Evolutionary conservation across 1,140 invertebrate species (phyloP).

Genomic region (Drosophila repletoides): DNA sequence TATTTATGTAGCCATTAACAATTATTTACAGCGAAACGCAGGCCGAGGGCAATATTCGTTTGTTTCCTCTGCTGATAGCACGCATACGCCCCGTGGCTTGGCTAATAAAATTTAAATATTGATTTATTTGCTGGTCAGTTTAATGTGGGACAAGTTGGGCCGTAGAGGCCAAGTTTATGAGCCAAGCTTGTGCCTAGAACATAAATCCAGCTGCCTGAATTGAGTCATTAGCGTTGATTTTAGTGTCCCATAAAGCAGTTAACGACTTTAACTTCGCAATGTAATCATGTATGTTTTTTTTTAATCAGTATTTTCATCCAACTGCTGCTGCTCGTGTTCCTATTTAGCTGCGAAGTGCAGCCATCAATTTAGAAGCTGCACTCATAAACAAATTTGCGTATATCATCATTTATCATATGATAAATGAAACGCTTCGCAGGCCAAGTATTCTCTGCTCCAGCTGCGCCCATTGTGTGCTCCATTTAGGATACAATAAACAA

Average conservation of each 20-base stretch:
- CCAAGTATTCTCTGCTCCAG: conserved; percentile 25
- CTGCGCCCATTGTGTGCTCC: conserved; percentile 53
- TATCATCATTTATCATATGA: conserved; percentile 62
- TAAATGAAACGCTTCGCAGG: not conserved
- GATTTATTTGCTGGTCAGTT: conserved; percentile 60
- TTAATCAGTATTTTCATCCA: not conserved
- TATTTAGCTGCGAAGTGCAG: conserved; percentile 15
- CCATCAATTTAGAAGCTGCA: conserved; percentile 58
- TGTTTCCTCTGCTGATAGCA: conserved; percentile 44
- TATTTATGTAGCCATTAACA: conserved; percentile 60
- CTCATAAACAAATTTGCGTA: conserved; percentile 70
- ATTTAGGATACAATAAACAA: conserved; percentile 58
- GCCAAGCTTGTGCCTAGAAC: conserved; percentile 23
- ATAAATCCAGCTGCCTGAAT: conserved; percentile 55
- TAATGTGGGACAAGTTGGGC: conserved; percentile 30
- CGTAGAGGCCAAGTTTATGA: conserved; percentile 53
- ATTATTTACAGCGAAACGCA: conserved; percentile 54
- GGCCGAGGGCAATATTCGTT: conserved; percentile 6
- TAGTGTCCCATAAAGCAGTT: conserved; percentile 55
- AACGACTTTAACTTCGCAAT: conserved; percentile 30
- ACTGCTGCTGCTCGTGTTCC: not conserved
- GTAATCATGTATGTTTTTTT: not conserved
- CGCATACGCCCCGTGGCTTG: conserved; percentile 56
- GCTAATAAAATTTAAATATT: conserved; percentile 72
- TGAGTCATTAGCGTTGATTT: conserved; percentile 68